Conservation (phyloP, 2,113 vertebrate species). For the Caracal caracal region DNA sequence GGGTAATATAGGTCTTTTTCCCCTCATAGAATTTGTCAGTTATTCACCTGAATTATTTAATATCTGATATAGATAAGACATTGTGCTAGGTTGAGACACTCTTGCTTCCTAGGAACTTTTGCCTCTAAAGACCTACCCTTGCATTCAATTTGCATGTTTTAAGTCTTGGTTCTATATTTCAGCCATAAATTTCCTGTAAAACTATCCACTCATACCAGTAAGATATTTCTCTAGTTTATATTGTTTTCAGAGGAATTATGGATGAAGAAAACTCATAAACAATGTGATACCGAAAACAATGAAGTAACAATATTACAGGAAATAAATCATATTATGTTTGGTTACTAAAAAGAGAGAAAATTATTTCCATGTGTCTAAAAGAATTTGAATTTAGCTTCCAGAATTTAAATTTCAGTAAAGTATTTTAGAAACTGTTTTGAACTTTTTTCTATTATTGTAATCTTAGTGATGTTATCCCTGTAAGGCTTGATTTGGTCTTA, state of each 20-base stretch:
- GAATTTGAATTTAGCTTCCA: slow-evolving; percentile 78
- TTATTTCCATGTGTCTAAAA: slow-evolving; percentile 80
- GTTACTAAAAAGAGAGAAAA: slow-evolving; percentile 74
- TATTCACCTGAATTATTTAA: not conserved
- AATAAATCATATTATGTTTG: slow-evolving; percentile 63
- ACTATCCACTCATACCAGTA: not conserved
- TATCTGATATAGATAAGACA: not conserved
- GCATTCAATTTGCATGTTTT: not conserved
- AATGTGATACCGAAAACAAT: slow-evolving; percentile 59
- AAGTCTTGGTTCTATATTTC: slow-evolving; percentile 26
- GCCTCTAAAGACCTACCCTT: not conserved
- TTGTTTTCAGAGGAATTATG: slow-evolving; percentile 54
- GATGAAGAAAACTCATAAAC: slow-evolving; percentile 61
- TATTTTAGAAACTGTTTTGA: slow-evolving; percentile 50
- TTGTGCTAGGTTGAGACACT: not conserved
- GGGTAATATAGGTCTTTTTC: not conserved
- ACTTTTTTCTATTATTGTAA: slow-evolving; percentile 32
- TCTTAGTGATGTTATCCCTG: slow-evolving; percentile 37
- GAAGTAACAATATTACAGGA: slow-evolving; percentile 59
- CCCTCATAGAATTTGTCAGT: not conserved
- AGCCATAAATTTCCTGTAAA: slow-evolving; percentile 49
- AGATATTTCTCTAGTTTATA: slow-evolving; percentile 49
- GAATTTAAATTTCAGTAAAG: slow-evolving; percentile 79
- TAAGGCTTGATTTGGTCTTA: slow-evolving; percentile 54
- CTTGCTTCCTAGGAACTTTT: slow-evolving; percentile 8